These are phyloP conservation scores for Melieria omissa DNA, from an alignment of 2,888 invertebrate species.

Conservation along the genomic window DNA sequence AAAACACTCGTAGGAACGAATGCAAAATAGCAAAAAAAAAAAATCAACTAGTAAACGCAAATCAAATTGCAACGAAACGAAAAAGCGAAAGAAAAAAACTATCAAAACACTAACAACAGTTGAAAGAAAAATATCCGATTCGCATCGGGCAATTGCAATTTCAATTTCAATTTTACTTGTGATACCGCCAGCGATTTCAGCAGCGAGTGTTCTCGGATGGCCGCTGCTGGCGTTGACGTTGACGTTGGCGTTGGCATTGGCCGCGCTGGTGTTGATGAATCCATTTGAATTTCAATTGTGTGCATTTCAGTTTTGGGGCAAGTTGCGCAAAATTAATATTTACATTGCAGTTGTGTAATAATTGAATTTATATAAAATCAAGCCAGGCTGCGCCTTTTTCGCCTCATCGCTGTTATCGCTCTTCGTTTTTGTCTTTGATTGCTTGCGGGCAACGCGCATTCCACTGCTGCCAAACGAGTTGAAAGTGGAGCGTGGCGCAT, in stretches of 20 bases:
- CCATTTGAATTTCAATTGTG: background rate
- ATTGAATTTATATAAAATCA: slow-evolving; percentile 13
- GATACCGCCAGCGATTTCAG: background rate
- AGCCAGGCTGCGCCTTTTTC: background rate
- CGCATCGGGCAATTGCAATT: background rate
- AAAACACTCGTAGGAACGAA: background rate
- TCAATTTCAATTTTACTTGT: background rate
- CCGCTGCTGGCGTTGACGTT: background rate
- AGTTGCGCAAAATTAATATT: slow-evolving; percentile 17
- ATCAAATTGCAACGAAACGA: no score
- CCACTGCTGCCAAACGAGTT: background rate
- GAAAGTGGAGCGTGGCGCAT: background rate
- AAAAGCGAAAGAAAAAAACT: no score
- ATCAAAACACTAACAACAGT: no score
- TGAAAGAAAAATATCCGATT: no score
- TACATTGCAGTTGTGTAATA: slow-evolving; percentile 9
- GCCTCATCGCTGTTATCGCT: background rate
- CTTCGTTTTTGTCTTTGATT: background rate
- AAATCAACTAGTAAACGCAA: background rate
- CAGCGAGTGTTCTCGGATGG: background rate
- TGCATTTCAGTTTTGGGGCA: background rate
- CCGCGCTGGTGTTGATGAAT: background rate
- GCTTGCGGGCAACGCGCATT: background rate
- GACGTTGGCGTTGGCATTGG: background rate
- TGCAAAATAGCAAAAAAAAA: background rate